A percentile compares a stretch with the other conserved stretches of the same genome.
phyloP scores from a whole-genome alignment of 2,113 vertebrate species.

The Drymodes brunneopygia region DNA sequence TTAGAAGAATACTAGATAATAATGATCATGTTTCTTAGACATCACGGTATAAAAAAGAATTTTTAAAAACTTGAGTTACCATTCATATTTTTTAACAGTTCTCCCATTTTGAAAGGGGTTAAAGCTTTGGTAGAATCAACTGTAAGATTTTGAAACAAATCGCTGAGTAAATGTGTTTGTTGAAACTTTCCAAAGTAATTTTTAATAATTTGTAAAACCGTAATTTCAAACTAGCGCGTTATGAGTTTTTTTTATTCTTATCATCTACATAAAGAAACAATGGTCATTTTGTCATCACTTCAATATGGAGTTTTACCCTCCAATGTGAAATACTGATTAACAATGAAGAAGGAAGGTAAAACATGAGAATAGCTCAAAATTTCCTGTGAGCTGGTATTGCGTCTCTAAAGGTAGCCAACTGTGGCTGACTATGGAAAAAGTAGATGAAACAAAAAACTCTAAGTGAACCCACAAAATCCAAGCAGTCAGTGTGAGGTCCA shows the following conservation, averaged over 20 bases:
- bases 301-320: neutral
- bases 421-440: neutral
- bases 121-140: neutral
- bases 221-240: neutral
- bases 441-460: neutral
- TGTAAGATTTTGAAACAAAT: neutral
- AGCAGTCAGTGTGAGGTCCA: neutral
- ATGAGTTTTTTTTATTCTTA: neutral
- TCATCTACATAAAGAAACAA: neutral
- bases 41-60: fast-evolving
- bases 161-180: neutral
- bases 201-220: neutral
- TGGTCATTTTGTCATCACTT: neutral
- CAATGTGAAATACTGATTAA: neutral
- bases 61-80: neutral
- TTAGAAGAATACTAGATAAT: neutral
- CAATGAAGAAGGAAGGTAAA: neutral
- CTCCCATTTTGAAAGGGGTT: neutral
- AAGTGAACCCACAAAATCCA: neutral
- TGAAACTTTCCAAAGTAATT: neutral
- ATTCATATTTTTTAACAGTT: neutral
- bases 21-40: neutral
- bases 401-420: neutral
- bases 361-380: neutral
- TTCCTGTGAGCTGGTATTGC: neutral